Percentiles rank a stretch among this genome's conserved stretches.
Evolutionary conservation across 2,797 vertebrate species (phyloP).

Genomic region (Microcaecilia unicolor): DNA sequence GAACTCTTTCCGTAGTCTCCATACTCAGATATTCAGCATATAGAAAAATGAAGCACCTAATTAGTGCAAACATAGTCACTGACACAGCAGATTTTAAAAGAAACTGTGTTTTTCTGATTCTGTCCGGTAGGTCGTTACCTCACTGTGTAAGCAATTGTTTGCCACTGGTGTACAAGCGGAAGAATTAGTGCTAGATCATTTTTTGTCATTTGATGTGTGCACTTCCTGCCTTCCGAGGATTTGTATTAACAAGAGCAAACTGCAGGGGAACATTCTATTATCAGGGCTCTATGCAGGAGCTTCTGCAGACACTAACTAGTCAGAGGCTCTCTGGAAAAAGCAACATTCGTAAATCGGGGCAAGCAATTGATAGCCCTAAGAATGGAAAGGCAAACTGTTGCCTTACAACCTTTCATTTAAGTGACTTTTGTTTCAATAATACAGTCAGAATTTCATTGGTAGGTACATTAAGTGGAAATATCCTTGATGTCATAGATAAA

Average conservation of each 20-base stretch:
- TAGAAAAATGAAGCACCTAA: background rate
- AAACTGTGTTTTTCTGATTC: background rate
- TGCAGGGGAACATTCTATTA: background rate
- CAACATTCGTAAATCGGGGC: background rate
- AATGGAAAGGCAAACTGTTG: background rate
- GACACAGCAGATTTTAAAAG: background rate
- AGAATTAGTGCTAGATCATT: background rate
- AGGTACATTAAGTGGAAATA: background rate
- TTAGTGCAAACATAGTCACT: background rate
- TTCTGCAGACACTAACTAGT: background rate
- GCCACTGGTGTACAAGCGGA: background rate
- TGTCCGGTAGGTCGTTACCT: background rate
- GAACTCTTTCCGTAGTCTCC: too few relatives aligned
- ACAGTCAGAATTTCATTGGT: background rate
- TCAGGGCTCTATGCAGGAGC: background rate
- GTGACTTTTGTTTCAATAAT: background rate
- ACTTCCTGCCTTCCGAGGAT: background rate
- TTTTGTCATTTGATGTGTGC: too few relatives aligned
- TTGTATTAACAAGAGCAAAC: background rate
- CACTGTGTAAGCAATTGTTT: background rate
- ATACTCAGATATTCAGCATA: background rate
- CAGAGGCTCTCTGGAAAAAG: background rate
- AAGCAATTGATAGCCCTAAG: background rate
- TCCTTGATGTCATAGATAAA: too few relatives aligned
- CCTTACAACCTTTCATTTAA: background rate